Base-by-base conservation (phyloP, 2,888 invertebrate species). In the Ennomos erosarius region DNA sequence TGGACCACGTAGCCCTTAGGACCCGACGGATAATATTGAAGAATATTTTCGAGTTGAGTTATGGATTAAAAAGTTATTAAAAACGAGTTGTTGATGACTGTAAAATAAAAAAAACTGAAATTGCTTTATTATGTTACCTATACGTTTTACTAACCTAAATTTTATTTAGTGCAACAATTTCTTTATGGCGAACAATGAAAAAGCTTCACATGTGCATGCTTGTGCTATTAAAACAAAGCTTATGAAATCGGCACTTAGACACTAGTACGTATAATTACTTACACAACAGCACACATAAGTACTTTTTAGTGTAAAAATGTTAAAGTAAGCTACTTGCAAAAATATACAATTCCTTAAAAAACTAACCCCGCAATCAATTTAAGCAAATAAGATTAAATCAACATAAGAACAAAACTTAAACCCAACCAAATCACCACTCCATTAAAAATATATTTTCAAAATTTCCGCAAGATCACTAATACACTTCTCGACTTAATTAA, bases 401-500 rank as follows among this genome's bases (percentile, higher is more conserved):
- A 64, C 53, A 66, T 51, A 62, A 55, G 52, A 59, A 66, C 64
- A 52, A 64, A 71, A 69, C 64, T 59, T 47, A 62, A 65, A 65
- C 67, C 73, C 60, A 61, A 63, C 66, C 72, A 72, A 76, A 75
- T 76, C 73, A 74, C 70, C 59, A 56, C 62, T 70, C 69, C 71
- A 78, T 76, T 76, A 76, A 75, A 71, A 67, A 64, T 65, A 69
- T 62, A 48, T 68, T 65, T 59, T 71, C 62, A 48, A 70, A 78
- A 81, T 82, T 81, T 87, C 81, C 78, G 86, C 88, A 87, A 83
- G 72, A 81, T 88, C 88, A 88, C 83, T 75, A 75, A 79, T 71
- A 79, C 76, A 69, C 74, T 78, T 73, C 86, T 87, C 82, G 81
- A 86, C 78, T 87, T 89, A 90, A 90, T 90, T 90, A 90, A 85